A percentile compares a stretch with the other conserved stretches of the same genome.
Conservation (phyloP, 2,797 vertebrate genomes). For the Adelosebastes latens region DNA sequence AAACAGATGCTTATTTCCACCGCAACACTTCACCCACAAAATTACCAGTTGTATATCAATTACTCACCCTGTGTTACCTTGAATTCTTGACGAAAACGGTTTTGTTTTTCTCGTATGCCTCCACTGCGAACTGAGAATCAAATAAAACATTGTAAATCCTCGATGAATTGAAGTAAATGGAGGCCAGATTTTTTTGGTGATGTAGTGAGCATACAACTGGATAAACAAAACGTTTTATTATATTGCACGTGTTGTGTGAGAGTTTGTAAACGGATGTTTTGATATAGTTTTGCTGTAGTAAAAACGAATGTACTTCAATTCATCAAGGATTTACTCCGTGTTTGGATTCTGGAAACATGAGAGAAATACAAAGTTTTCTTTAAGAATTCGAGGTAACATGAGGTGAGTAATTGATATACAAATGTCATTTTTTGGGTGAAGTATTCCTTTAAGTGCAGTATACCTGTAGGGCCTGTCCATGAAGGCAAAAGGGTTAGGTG, state of each 20-base stretch:
- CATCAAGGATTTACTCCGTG: neutral
- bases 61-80: neutral
- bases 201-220: neutral
- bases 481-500: neutral
- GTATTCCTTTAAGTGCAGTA: neutral
- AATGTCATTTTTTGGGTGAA: too few relatives aligned
- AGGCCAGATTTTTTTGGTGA: neutral
- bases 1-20: conserved; percentile 28
- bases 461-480: neutral
- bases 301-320: neutral
- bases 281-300: neutral
- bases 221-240: neutral
- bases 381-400: neutral
- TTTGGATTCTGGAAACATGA: neutral
- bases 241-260: neutral
- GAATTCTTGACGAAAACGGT: neutral
- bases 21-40: neutral
- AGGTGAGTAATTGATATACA: neutral
- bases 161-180: neutral
- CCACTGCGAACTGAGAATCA: neutral
- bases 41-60: neutral
- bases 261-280: neutral
- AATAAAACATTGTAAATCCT: neutral
- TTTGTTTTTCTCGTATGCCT: neutral
- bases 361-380: neutral